Base-by-base conservation (phyloP, 2,797 vertebrate genomes). In the Salmo trutta region DNA sequence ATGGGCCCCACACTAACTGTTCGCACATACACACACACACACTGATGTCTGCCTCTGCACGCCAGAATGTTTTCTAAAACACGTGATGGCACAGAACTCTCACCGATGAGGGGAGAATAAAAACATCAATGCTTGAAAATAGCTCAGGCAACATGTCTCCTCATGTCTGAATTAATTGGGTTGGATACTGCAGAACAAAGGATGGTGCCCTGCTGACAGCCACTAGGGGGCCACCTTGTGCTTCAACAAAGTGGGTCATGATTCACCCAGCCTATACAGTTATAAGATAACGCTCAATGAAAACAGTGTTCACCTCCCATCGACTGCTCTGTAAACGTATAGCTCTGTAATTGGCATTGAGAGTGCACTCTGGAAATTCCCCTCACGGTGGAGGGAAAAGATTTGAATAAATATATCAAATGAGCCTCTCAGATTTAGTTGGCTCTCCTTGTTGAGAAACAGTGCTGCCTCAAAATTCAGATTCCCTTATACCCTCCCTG, bases 201-300 rank as follows among this genome's bases (percentile, higher is more conserved):
- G 12, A 27, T 24, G 12, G 21, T 5, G 14, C 31, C 29, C 81
- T 53, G 0, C 12, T 17, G 8, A 8, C 78, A 69, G 62, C 74
- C 92, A 91, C 83, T 84, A 88, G 92, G 91, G 91, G 92, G 90
- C 84, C 83, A 87, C 85, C 83, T 92, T 86, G 91, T 76, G 90
- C 90, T 91, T 89, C 82, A 85, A 54, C 77, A 78, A 8, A 83
- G 67, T 70, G 0, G 76, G 77, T 64, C 31, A 19, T 21, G 59
- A 31, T 27, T 75, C 4, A 24, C 27, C 77, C 82, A 82, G 27
- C 21, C 59, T 81, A 83, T 71, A 84, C 81, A 77, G 41, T 14
- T 47, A 47, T 47, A 47, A 14, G 78, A 88, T 82, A 87, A 90
- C 90, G 77, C 80, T 71, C 66, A 76, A 82, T 81, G 83, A 85